Conservation (phyloP, 2,113 vertebrate species). For the Eidolon helvum region DNA sequence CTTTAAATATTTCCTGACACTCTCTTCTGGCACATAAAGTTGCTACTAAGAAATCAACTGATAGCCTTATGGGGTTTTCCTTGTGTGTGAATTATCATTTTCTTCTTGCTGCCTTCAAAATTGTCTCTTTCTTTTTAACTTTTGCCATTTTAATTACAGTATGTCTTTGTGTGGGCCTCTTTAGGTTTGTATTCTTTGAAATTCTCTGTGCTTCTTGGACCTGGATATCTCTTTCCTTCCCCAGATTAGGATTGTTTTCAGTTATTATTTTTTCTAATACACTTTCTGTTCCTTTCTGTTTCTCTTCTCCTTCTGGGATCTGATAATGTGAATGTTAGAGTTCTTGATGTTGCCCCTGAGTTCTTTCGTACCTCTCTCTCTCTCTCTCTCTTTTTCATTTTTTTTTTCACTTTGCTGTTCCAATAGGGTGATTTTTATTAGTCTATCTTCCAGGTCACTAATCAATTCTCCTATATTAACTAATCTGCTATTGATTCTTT, state of each 20-base stretch:
- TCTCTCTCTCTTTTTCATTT: too few relatives aligned
- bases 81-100: not conserved
- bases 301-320: not conserved
- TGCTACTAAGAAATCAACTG: not conserved
- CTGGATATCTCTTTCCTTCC: not conserved
- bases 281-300: not conserved
- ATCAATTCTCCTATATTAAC: not conserved
- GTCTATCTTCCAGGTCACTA: not conserved
- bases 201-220: too few relatives aligned
- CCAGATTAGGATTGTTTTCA: not conserved
- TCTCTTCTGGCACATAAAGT: not conserved
- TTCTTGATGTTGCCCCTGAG: not conserved
- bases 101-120: not conserved
- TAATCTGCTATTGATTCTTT: not conserved
- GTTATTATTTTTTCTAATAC: not conserved
- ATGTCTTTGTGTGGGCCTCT: too few relatives aligned
- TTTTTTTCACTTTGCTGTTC: too few relatives aligned
- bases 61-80: not conserved
- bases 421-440: not conserved
- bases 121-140: not conserved
- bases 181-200: too few relatives aligned
- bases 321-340: not conserved
- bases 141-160: not conserved
- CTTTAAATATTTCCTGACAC: not conserved
- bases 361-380: too few relatives aligned